phyloP scores from a whole-genome alignment of 2,888 invertebrate species.

The Sicus ferrugineus region DNA sequence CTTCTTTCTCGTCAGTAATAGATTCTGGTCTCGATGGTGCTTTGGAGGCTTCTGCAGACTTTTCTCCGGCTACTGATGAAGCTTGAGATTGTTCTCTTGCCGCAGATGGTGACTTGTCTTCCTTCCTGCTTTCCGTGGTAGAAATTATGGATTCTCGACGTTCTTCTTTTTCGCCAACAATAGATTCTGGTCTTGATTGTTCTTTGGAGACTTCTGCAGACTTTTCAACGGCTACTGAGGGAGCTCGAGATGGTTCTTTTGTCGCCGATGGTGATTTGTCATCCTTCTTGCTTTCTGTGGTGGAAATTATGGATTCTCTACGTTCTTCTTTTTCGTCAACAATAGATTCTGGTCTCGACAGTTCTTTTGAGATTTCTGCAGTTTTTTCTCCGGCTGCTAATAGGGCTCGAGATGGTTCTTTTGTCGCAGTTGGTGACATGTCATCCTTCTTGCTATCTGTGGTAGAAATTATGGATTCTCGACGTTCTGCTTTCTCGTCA shows the following conservation, averaged over 20 bases:
- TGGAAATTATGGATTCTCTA: slow-evolving; percentile 36
- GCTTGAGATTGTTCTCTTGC: slow-evolving; percentile 23
- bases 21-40: slow-evolving; percentile 36
- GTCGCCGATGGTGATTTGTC: slow-evolving; percentile 28
- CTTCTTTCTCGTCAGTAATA: slow-evolving; percentile 31
- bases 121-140: slow-evolving; percentile 34
- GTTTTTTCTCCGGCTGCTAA: slow-evolving; percentile 28
- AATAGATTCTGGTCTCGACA: slow-evolving; percentile 21
- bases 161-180: slow-evolving; percentile 38
- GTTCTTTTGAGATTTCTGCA: not conserved
- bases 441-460: slow-evolving; percentile 36
- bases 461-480: slow-evolving; percentile 30
- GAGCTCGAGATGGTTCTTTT: slow-evolving; percentile 29
- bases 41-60: slow-evolving; percentile 35
- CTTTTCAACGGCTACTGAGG: slow-evolving; percentile 32
- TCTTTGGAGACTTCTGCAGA: slow-evolving; percentile 40
- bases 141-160: not conserved
- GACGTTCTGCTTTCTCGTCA: slow-evolving; percentile 32
- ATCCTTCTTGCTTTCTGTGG: slow-evolving; percentile 32
- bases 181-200: slow-evolving; percentile 41
- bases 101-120: slow-evolving; percentile 35
- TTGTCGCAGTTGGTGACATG: slow-evolving; percentile 21
- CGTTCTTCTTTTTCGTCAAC: slow-evolving; percentile 35
- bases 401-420: slow-evolving; percentile 29
- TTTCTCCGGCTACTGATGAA: slow-evolving; percentile 4